Base-by-base conservation (phyloP, 2,797 vertebrate genomes). In the Darevskia nairensis region DNA sequence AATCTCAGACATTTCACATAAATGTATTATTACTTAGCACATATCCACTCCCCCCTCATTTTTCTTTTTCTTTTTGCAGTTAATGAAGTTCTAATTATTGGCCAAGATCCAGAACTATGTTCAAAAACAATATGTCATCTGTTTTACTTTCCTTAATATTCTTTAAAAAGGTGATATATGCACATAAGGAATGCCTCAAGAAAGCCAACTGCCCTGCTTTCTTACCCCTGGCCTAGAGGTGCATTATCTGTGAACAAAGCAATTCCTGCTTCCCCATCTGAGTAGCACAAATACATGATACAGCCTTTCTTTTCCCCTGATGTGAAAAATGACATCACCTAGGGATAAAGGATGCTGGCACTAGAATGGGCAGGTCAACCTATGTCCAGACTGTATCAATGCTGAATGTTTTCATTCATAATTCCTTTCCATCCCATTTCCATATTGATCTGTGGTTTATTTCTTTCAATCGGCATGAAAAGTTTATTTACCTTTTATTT, bases 81-180 rank as follows among this genome's bases (percentile, higher is more conserved):
- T 68, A 86, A 78, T 68, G 76, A 86, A 50, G 21, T 50, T 79
- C n/a, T 79, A 86, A 86, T 69, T 8, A 55, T 13, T 50, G 76
- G 41, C 76, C 76, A 35, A 23, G 4, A 79, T 79, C 44, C 44
- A 79, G n/a, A 68, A 5, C 15, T 19, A 23, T 68, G n/a, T 69
- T 86, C 41, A 79, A 29, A 86, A 27, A 10, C 13, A 79, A 44
- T 13, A 21, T 61, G 41, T 17, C 6, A 15, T 66, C 17, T 21
- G 6, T 66, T 44, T 76, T 44, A 19, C 21, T 32, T 55, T n/a
- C 10, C 29, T 32, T 44, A 35, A 35, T 35, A 55, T 55, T 55
- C 29, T n/a, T 64, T 21, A 4, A 86, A 78, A 77, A 68, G 6
- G 78, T 32, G 7, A 32, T 82, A 66, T 35, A 50, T 17, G 23